Evolutionary conservation across 1,140 invertebrate genomes (phyloP), one percentile per base, ranked within the genome.

Genomic region (Zaprionus vittiger): DNA sequence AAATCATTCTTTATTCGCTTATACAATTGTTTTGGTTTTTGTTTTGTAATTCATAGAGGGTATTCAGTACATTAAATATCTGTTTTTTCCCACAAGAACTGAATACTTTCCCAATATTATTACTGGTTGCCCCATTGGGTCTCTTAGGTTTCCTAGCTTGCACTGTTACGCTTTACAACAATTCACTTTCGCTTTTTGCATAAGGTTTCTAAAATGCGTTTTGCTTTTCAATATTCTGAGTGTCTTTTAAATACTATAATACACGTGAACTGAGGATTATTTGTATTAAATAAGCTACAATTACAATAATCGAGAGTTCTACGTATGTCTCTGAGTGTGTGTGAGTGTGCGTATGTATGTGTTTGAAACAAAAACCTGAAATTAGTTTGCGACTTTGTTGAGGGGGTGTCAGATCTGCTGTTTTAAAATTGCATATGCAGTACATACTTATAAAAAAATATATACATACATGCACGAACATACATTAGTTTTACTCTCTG

Each of bases 111-210:
- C 41, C 20, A 54, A 31, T 31, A 54, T 26, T 26, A 9, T 54
- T 54, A 54, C 24, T 22, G 20, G 26, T 61, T 41, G 14, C 17
- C 22, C 22, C 14, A 22, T 14, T 60, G 57, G 22, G 59, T 61
- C 72, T 79, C 77, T 79, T 79, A 73, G 73, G 56, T 73, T 79
- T 20, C 47, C 57, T 78, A 78, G 75, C 59, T 37, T 78, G 56
- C 20, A 38, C 59, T 61, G 31, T 77, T 55, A 70, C 49, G 17
- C 17, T 65, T 72, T 65, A 79, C 56, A 79, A 79, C 76, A 79
- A 73, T 79, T 79, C 77, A 62, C 68, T 79, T 79, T 61, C 38
- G 77, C 62, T 79, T 63, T 64, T 68, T 38, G 14, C 63, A 78
- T 63, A 14, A 37, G 37, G 59, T 57, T 37, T 41, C 31, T 68